phyloP scores from a whole-genome alignment of 2,797 vertebrate species.

The Novumbra hubbsi region DNA sequence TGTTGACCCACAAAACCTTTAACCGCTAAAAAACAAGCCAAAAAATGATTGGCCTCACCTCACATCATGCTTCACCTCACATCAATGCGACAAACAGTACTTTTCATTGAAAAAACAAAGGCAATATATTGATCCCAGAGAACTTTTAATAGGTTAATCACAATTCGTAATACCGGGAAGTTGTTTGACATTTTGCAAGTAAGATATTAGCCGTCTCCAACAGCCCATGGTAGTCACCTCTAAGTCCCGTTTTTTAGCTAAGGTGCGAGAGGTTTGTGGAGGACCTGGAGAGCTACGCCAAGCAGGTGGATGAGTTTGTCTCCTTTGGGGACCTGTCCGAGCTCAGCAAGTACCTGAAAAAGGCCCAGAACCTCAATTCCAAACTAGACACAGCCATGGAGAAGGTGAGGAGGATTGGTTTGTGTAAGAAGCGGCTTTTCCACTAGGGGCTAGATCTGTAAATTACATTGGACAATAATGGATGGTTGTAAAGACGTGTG shows the following conservation, averaged over 20 bases:
- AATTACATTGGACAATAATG: neutral
- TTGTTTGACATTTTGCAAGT: too few species aligned
- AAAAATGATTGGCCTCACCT: neutral
- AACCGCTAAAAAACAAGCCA: neutral
- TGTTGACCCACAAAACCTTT: neutral
- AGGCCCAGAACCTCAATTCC: slow-evolving; percentile 75
- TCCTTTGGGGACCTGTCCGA: slow-evolving; percentile 75
- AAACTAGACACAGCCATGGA: slow-evolving; percentile 80
- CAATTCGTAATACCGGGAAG: too few species aligned
- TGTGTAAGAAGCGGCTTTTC: neutral
- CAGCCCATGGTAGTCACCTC: too few species aligned
- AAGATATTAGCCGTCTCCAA: too few species aligned
- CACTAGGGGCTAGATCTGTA: neutral
- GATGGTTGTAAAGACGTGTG: neutral
- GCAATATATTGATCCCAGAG: slow-evolving; percentile 4
- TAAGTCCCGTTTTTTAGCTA: slow-evolving; percentile 58
- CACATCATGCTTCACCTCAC: neutral
- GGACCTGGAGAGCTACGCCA: slow-evolving; percentile 78
- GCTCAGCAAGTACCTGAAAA: slow-evolving; percentile 80
- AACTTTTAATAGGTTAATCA: neutral
- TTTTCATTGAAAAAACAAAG: neutral
- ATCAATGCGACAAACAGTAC: neutral
- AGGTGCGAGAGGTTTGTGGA: slow-evolving; percentile 76
- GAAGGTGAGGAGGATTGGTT: slow-evolving; percentile 68
- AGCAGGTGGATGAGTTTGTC: slow-evolving; percentile 79